A percentile compares a stretch with the other conserved stretches of the same genome.
phyloP scores from a whole-genome alignment of 2,797 vertebrate genomes.

The Sarcoramphus papa region DNA sequence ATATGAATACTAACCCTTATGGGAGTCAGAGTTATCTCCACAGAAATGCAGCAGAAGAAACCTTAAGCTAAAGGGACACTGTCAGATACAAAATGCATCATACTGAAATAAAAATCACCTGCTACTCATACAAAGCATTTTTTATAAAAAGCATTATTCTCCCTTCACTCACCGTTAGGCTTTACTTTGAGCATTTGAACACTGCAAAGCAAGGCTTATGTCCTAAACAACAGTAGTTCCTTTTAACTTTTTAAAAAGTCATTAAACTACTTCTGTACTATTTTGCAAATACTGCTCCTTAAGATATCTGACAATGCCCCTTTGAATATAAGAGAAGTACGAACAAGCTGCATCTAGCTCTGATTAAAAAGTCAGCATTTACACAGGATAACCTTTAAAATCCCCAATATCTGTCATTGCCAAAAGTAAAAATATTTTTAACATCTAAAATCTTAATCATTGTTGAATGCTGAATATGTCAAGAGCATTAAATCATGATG shows the following conservation, averaged over 20 bases:
- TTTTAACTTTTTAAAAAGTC: background rate
- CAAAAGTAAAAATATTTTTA: background rate
- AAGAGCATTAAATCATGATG: background rate
- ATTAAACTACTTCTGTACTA: background rate
- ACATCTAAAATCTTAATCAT: background rate
- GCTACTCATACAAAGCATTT: background rate
- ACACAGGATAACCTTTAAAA: background rate
- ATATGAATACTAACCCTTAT: background rate
- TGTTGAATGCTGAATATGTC: background rate
- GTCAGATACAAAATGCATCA: background rate
- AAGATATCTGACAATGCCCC: background rate
- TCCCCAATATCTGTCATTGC: background rate
- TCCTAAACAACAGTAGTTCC: background rate
- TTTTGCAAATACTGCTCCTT: background rate
- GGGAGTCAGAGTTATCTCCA: background rate
- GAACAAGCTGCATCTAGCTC: background rate
- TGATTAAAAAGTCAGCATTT: background rate
- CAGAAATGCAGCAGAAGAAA: background rate
- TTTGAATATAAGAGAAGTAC: background rate
- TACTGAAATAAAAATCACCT: background rate
- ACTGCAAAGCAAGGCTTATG: background rate
- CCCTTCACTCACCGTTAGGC: background rate
- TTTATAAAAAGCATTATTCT: background rate
- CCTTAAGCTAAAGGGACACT: background rate
- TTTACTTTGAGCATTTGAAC: background rate